phyloP scores from a whole-genome alignment of 2,888 invertebrate species.

The Amphipyra tragopoginis region DNA sequence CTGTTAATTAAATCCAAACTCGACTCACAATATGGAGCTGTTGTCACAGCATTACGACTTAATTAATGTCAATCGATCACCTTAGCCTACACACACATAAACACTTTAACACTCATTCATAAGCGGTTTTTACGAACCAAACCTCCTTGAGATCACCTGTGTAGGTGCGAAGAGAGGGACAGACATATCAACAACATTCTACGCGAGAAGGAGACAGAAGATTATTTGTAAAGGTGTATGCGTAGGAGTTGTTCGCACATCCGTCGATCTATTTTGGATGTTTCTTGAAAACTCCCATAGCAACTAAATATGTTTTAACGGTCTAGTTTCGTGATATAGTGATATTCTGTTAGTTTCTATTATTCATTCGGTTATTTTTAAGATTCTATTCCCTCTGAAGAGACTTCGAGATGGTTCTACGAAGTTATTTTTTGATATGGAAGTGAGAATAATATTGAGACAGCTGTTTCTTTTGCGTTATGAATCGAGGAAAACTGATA shows the following conservation, averaged over 20 bases:
- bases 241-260: constrained; percentile 66
- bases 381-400: constrained; percentile 17
- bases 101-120: constrained; percentile 67
- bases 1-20: constrained; percentile 20
- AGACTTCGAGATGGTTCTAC: neutral
- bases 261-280: constrained; percentile 72
- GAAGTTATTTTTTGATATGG: constrained; percentile 2
- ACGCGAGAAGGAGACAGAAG: constrained; percentile 46
- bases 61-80: constrained; percentile 42
- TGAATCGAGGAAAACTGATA: no score
- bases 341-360: constrained; percentile 26
- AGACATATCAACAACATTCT: constrained; percentile 31
- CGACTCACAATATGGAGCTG: constrained; percentile 1
- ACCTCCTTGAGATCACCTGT: constrained; percentile 71
- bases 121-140: constrained; percentile 68
- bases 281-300: constrained; percentile 63
- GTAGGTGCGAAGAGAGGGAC: constrained; percentile 65
- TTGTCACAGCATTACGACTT: constrained; percentile 31
- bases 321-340: constrained; percentile 37
- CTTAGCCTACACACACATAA: constrained; percentile 29
- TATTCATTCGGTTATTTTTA: constrained; percentile 45
- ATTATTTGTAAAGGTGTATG: constrained; percentile 62
- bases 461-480: constrained; percentile 18
- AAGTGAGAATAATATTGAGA: constrained; percentile 17
- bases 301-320: constrained; percentile 58